Evolutionary conservation across 2,113 vertebrate genomes (phyloP), one percentile per base, ranked within the genome.

Genomic region (Falco punctatus): DNA sequence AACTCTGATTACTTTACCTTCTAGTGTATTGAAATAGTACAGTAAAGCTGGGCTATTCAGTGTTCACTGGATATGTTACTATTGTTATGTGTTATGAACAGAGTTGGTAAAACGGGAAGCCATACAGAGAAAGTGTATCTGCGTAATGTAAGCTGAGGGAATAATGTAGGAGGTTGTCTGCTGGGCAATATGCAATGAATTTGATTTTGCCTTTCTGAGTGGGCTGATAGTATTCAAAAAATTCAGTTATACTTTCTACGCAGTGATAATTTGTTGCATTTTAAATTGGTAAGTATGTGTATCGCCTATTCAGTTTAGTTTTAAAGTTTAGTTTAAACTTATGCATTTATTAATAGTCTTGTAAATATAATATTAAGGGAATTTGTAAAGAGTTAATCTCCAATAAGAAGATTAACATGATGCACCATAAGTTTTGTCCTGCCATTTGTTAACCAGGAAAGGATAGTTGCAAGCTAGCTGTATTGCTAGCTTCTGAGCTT

Each of bases 171-270:
- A 98, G 98, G 98, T 95, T 97, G 95, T 96, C 94, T 94, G 89
- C 96, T 94, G 96, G 96, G 96, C 94, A 97, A 97, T 97, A 97
- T 98, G 95, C 94, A 96, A 35, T 98, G 98, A 98, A 99, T 99
- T 98, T 98, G 97, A 98, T 98, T 98, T 97, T 98, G 98, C 98
- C 96, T 97, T 97, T 88, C 90, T 96, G 97, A 94, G 99, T 99
- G 98, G 99, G 99, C 97, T 95, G 98, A 81, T 94, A 98, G 98
- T 97, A 99, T 98, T 98, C 97, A 96, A 98, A 98, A 98, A 98
- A 99, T 99, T 98, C 95, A 81, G 91, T 73, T 95, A 96, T 91
- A 95, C 91, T 97, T 98, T 97, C 88, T 95, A 59, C 5, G 5
- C 93, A 83, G 89, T 92, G 64, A 89, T 96, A 65, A 96, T 97